Percentiles rank a stretch among this genome's conserved stretches.
These are phyloP conservation scores for Arvicanthis niloticus DNA, from an alignment of 2,113 vertebrate genomes.

Conservation along the genomic window DNA sequence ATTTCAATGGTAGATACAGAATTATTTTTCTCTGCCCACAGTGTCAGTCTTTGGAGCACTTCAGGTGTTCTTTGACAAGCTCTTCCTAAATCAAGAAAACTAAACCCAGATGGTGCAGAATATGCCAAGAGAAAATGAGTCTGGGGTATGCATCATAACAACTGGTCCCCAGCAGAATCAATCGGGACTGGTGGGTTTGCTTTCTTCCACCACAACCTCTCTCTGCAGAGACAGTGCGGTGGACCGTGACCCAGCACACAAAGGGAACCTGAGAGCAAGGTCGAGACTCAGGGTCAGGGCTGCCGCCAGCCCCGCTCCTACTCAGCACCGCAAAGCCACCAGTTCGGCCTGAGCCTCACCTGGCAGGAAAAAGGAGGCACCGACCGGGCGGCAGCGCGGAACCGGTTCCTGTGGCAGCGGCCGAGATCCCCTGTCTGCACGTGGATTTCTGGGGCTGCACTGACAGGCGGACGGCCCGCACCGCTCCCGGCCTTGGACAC, in stretches of 20 bases:
- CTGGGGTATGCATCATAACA: slow-evolving; percentile 12
- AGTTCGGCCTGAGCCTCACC: slow-evolving; percentile 85
- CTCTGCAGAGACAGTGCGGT: not conserved
- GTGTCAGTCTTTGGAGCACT: no score
- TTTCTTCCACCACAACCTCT: not conserved
- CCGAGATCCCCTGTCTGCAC: slow-evolving; percentile 41
- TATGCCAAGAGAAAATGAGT: slow-evolving; percentile 49
- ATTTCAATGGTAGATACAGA: slow-evolving; percentile 25
- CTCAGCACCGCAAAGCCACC: slow-evolving; percentile 76
- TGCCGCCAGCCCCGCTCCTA: not conserved
- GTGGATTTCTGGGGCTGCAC: slow-evolving; percentile 29
- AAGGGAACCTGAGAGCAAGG: slow-evolving; percentile 54
- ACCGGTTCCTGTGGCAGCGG: slow-evolving; percentile 50
- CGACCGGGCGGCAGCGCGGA: slow-evolving; percentile 8
- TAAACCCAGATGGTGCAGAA: no score
- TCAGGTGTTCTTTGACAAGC: no score
- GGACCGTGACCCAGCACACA: not conserved
- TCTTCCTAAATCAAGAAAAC: no score
- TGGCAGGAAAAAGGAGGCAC: slow-evolving; percentile 65
- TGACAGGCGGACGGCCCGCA: slow-evolving; percentile 40
- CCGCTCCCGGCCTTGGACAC: not conserved
- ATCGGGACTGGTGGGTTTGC: not conserved
- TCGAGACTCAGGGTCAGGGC: slow-evolving; percentile 63
- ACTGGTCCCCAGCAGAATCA: not conserved
- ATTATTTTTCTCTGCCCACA: no score